phyloP scores from a whole-genome alignment of 2,888 invertebrate genomes.

The Cyclophora albipunctata region DNA sequence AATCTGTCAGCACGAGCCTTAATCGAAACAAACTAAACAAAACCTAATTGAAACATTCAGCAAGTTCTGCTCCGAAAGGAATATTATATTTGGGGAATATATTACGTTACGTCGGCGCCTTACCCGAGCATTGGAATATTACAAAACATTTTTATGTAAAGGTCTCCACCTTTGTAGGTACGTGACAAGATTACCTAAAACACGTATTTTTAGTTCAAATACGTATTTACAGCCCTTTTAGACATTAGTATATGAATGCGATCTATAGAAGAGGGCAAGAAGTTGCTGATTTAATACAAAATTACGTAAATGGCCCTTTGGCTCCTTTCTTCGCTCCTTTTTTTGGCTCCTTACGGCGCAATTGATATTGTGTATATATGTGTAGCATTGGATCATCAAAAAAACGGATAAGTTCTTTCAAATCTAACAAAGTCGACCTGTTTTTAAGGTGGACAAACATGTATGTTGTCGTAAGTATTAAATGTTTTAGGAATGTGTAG shows the following conservation, averaged over 20 bases:
- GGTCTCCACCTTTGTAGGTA: constrained; percentile 5
- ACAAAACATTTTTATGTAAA: constrained; percentile 8
- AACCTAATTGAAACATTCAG: not conserved
- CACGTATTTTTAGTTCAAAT: not conserved
- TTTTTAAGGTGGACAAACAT: no score
- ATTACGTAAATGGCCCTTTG: no score
- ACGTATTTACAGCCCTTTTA: not conserved
- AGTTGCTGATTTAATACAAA: no score
- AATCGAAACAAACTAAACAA: not conserved
- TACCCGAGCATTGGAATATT: constrained; percentile 14
- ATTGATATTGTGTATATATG: no score
- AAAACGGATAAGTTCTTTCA: no score
- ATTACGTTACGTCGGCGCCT: constrained; percentile 11
- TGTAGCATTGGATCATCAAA: no score
- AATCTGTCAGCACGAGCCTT: not conserved
- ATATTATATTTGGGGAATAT: constrained; percentile 10
- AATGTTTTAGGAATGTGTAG: no score
- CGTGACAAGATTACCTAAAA: constrained; percentile 9
- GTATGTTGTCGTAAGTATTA: no score
- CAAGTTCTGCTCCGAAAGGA: not conserved
- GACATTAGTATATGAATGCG: not conserved
- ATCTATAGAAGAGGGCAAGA: no score
- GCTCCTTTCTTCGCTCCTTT: no score
- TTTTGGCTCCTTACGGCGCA: no score
- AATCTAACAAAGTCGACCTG: no score